Base-by-base conservation (phyloP, 2,113 vertebrate genomes). In the Microcebus ravelobensis region DNA sequence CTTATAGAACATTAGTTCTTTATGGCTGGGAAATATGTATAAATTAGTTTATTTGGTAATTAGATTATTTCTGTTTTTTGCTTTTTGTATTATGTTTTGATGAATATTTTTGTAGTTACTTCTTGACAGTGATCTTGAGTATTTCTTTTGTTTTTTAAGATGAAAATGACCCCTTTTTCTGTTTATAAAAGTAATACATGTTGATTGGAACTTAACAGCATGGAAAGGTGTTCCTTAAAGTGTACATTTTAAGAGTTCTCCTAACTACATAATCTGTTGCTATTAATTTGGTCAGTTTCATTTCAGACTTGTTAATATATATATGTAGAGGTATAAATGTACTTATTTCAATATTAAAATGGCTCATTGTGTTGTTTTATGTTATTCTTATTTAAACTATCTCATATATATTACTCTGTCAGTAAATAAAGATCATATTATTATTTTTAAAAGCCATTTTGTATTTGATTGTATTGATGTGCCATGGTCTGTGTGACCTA, bases 311-410 rank as follows among this genome's bases (percentile, higher is more conserved):
- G 50, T 81, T 67, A 92, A 59, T 82, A 25, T 12, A 84, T 61
- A 21, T 67, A 59, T 74, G 5, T 20, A 77, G 25, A 71, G 7
- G 36, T 80, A 48, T 36, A 80, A 73, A 55, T 71, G 29, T 68
- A 67, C 59, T 73, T 73, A 87, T 48, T 87, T 82, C 81, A 83
- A 23, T 74, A 50, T 71, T 42, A 71, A 97, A 59, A 73, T 92
- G 29, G 9, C n/a, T 76, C 25, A 76, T 82, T 48, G 10, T 84
- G 8, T 52, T 83, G 12, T 52, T 83, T 91, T 77, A 13, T 81
- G 23, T 74, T 91, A n/a, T 52, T 17, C 25, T 92, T 86, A 91
- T 50, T 31, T 1, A 68, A 52, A 61, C 5, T 83, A 34, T 76
- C 8, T 85, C 4, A 48, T 85, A 42, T 7, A 5, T 10, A 25